Conservation (phyloP, 2,888 invertebrate genomes). For the Drosophila aldrichi region DNA sequence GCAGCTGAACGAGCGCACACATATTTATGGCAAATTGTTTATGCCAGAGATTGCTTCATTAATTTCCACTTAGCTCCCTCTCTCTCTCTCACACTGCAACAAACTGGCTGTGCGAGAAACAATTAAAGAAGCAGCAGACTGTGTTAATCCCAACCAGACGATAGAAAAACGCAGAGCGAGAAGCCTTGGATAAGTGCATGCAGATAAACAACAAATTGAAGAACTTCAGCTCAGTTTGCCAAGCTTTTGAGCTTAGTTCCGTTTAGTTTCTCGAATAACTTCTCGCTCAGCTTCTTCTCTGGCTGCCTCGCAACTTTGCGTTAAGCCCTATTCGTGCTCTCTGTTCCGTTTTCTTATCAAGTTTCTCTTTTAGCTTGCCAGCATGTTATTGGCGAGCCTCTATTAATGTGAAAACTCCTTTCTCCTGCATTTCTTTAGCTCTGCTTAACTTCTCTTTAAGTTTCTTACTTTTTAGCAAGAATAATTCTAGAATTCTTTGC, state of each 20-base stretch:
- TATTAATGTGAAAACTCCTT: background rate
- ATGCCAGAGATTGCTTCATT: constrained; percentile 59
- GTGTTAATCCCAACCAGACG: constrained; percentile 13
- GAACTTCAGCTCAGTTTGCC: background rate
- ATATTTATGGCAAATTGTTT: constrained; percentile 57
- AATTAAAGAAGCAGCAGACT: constrained; percentile 9
- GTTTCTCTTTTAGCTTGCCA: background rate
- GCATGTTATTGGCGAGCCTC: too few species aligned
- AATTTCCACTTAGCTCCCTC: constrained; percentile 45
- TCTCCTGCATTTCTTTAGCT: background rate
- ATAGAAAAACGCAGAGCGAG: background rate
- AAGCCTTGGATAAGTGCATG: background rate
- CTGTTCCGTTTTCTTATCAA: background rate
- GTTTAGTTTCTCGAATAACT: background rate
- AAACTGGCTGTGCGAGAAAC: background rate
- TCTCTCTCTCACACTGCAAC: background rate
- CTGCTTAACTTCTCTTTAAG: background rate
- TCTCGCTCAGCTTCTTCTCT: background rate
- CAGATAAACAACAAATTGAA: background rate
- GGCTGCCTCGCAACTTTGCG: background rate
- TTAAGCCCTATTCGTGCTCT: background rate
- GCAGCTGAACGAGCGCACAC: constrained; percentile 16
- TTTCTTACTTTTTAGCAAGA: background rate
- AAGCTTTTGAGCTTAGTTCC: background rate
- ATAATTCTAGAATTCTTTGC: background rate